A percentile compares a stretch with the other conserved stretches of the same genome.
Conservation (phyloP, 2,113 vertebrate genomes). For the Gymnarchus niloticus region DNA sequence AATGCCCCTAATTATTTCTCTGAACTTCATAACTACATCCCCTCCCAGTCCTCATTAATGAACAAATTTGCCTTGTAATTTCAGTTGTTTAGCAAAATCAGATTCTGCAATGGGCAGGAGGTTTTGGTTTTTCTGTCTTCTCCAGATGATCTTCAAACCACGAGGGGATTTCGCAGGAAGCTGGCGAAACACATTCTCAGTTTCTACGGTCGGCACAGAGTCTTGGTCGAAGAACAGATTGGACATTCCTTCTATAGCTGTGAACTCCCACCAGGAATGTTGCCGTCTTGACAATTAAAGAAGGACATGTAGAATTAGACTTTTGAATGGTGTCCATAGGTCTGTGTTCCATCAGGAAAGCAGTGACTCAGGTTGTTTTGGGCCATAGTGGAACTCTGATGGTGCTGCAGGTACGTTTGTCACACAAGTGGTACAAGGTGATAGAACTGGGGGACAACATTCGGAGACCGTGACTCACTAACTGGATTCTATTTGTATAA, state of each 20-base stretch:
- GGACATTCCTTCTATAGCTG: background rate
- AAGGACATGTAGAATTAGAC: background rate
- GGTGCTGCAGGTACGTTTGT: background rate
- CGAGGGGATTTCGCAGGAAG: background rate
- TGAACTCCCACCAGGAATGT: background rate
- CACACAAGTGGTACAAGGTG: background rate
- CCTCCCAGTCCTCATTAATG: conserved; percentile 18
- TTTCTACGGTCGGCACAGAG: no score
- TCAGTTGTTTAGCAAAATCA: background rate
- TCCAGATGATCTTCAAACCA: background rate
- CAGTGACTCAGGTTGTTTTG: background rate
- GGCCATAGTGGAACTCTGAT: no score
- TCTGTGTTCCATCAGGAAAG: background rate
- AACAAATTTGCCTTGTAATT: conserved; percentile 20
- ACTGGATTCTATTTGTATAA: background rate
- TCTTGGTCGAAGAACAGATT: background rate
- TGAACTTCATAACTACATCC: background rate
- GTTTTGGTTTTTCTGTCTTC: background rate
- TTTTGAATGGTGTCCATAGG: no score
- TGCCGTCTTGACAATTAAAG: background rate
- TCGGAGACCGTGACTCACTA: background rate
- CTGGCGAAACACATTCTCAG: background rate
- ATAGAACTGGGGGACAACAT: background rate
- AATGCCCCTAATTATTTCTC: background rate
- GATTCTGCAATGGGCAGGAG: background rate